Evolutionary conservation across 1,140 invertebrate species (phyloP).

Genomic region (Drusus annulatus): DNA sequence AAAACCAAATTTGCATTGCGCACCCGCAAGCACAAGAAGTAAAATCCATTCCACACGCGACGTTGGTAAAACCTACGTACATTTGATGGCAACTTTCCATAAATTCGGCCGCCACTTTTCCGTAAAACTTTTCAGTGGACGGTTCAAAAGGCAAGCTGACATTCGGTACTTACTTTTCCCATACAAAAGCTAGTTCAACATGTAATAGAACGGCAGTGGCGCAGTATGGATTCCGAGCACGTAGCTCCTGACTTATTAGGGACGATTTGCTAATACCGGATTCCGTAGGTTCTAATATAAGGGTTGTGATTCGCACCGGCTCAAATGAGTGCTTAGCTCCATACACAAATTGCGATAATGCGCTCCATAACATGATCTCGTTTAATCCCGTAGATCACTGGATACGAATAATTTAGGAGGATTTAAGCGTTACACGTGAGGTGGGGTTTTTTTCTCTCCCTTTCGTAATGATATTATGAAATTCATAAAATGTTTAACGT

Average conservation of each 20-base stretch:
- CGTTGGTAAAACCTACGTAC: neutral
- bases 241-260: constrained; percentile 48
- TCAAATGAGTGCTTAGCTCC: constrained; percentile 20
- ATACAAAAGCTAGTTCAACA: constrained; percentile 15
- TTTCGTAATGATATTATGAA: neutral
- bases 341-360: constrained; percentile 40
- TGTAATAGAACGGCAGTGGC: neutral
- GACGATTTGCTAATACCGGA: constrained; percentile 50
- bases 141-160: constrained; percentile 4
- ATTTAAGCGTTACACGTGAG: constrained; percentile 28
- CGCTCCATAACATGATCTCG: constrained; percentile 4
- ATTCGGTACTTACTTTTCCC: neutral
- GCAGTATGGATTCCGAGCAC: constrained; percentile 19
- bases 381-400: constrained; percentile 37
- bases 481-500: too few species aligned
- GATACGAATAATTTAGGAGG: constrained; percentile 10
- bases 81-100: constrained; percentile 8
- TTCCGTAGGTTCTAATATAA: constrained; percentile 14
- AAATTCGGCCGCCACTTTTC: constrained; percentile 9
- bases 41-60: too few species aligned
- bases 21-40: too few species aligned
- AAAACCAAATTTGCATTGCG: neutral
- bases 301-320: constrained; percentile 30
- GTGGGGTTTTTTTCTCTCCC: constrained; percentile 1
- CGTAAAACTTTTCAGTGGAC: neutral